Conservation (phyloP, 2,113 vertebrate species). For the Etia nguti region DNA sequence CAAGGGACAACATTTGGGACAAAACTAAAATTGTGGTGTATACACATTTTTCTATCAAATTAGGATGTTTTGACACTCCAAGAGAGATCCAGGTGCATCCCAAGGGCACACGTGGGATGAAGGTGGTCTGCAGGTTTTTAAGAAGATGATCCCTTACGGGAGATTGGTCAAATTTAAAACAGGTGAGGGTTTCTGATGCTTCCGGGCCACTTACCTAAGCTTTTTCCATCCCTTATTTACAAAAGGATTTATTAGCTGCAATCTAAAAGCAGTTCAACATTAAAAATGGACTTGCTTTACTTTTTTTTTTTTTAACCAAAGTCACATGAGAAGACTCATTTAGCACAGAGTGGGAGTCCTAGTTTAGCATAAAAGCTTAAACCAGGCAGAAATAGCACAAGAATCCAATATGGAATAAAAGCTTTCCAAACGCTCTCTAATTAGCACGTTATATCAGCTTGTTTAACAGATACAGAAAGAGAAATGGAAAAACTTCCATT, state of each 20-base stretch:
- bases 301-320: neutral
- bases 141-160: neutral
- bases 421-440: neutral
- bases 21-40: neutral
- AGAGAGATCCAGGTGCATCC: neutral
- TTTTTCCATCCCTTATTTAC: neutral
- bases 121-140: neutral
- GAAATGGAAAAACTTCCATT: neutral
- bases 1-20: neutral
- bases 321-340: neutral
- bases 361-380: neutral
- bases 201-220: neutral
- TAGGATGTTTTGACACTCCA: neutral
- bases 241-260: neutral
- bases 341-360: accelerated
- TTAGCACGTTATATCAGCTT: neutral
- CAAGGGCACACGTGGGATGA: neutral
- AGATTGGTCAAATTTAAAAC: neutral
- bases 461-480: neutral
- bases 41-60: neutral
- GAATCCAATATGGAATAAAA: neutral
- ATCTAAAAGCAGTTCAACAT: neutral
- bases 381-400: neutral
- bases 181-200: accelerated
- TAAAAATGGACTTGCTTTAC: neutral